Evolutionary conservation across 2,888 invertebrate genomes (phyloP).

Genomic region (Synanthedon myopaeformis): DNA sequence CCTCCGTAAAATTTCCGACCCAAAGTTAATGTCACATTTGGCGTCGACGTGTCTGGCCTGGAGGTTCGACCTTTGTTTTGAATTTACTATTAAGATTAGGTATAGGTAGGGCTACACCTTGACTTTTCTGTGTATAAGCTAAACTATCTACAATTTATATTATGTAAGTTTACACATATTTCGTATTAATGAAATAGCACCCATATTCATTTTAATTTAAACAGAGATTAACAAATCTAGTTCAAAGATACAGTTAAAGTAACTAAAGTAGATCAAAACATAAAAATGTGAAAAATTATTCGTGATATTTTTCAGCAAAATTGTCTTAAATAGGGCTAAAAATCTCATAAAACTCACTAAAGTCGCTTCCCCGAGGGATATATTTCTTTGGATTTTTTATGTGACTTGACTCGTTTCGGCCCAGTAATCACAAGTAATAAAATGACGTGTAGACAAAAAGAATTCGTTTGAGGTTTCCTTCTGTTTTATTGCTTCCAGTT

Average conservation of each 20-base stretch:
- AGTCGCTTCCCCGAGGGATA: conserved; percentile 19
- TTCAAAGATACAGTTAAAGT: too few relatives aligned
- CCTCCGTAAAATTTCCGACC: conserved; percentile 10
- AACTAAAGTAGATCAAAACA: too few relatives aligned
- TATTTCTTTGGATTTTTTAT: conserved; percentile 29
- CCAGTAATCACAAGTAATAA: conserved; percentile 21
- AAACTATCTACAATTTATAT: too few relatives aligned
- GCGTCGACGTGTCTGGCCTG: conserved; percentile 26
- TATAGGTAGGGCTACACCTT: not conserved
- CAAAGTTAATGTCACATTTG: conserved; percentile 28
- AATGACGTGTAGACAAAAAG: conserved; percentile 12
- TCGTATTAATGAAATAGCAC: too few relatives aligned
- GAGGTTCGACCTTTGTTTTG: conserved; percentile 16
- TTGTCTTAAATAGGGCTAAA: conserved; percentile 1
- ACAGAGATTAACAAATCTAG: too few relatives aligned
- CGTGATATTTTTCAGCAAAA: not conserved
- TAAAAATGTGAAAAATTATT: not conserved
- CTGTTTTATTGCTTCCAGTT: conserved; percentile 10
- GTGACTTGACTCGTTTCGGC: conserved; percentile 17
- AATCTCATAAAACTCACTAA: conserved; percentile 24
- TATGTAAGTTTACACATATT: too few relatives aligned
- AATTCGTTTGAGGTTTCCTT: conserved; percentile 8
- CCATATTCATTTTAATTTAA: too few relatives aligned
- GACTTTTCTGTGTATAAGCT: not conserved
- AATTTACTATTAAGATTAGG: conserved; percentile 12